Conservation (phyloP, 2,888 invertebrate species). For the Xanthia togata region DNA sequence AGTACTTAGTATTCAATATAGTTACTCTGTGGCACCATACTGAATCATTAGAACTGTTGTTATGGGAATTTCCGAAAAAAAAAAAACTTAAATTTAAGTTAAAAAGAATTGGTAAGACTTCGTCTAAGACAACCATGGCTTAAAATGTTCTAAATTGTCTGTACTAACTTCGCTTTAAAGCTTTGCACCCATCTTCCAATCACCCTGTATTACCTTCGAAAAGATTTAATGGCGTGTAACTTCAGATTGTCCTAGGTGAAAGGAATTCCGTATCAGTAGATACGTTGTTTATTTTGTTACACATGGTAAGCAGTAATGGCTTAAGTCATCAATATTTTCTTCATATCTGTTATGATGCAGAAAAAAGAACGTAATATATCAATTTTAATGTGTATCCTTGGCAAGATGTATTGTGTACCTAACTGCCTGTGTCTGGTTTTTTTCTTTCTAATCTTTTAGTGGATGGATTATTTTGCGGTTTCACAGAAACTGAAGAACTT, state of each 20-base stretch:
- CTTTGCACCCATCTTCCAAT: too few relatives aligned
- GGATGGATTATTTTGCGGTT: slow-evolving; percentile 26
- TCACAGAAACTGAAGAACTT: slow-evolving; percentile 14
- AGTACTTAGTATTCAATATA: not conserved
- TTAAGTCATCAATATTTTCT: slow-evolving; percentile 57
- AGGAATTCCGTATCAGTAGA: slow-evolving; percentile 39
- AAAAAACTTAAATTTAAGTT: too few relatives aligned
- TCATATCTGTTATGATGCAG: slow-evolving; percentile 41
- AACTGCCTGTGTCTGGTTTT: slow-evolving; percentile 16
- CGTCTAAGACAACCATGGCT: too few relatives aligned
- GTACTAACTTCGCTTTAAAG: too few relatives aligned
- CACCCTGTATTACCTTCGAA: slow-evolving; percentile 41
- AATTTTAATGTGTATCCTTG: slow-evolving; percentile 43
- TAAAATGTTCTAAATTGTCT: too few relatives aligned
- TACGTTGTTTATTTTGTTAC: slow-evolving; percentile 57
- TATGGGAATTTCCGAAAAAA: too few relatives aligned
- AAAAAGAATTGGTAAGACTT: too few relatives aligned
- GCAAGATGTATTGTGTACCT: slow-evolving; percentile 29
- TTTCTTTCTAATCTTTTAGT: slow-evolving; percentile 25
- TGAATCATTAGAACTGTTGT: slow-evolving; percentile 23
- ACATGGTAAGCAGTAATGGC: slow-evolving; percentile 50
- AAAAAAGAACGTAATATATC: slow-evolving; percentile 35
- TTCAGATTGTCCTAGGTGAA: slow-evolving; percentile 51
- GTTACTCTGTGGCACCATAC: slow-evolving; percentile 3
- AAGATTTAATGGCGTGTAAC: slow-evolving; percentile 61